Base-by-base conservation (phyloP, 2,113 vertebrate species). In the Dasyprocta punctata region DNA sequence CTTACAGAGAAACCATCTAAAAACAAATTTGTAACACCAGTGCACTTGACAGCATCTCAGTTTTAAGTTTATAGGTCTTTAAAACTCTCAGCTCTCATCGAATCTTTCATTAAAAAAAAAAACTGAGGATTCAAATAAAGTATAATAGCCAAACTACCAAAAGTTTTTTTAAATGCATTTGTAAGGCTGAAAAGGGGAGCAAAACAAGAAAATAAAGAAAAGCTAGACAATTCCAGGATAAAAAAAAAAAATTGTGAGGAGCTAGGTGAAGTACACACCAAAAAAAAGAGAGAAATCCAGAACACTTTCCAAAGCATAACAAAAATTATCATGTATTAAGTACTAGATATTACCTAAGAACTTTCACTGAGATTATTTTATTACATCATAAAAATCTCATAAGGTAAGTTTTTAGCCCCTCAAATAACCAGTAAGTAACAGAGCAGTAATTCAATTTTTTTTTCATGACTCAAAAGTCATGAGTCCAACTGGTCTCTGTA, bases 381-480 rank as follows among this genome's bases (percentile, higher is more conserved):
- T 78, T 16, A 92, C 49, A 93, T 85, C 83, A 93, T 89, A 73
- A 92, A 97, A 96, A 77, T 24, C 60, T 56, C 56, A 1, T 20
- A 54, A 95, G 47, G 20, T 58, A 89, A n/a, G 38, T 78, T 92
- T 96, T 82, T 41, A 90, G 60, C 1, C 30, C 52, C 47, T 86
- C 60, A 86, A 22, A 89, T 4, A 44, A 49, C 36, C 44, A 85
- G 13, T 65, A 75, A 93, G 38, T 54, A 16, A 54, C 54, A 94
- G 41, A 94, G 10, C 6, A 44, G 33, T 94, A 93, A 91, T 73
- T 89, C 28, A 36, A 85, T 86, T 16, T 83, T 83, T 12, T 93
- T 96, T 97, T 60, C 10, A 41, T 58, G 67, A 95, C 67, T 96
- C 75, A 89, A 80, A 96, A 84, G 60, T 90, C 95, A 90, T 44